Evolutionary conservation across 2,113 vertebrate genomes (phyloP).

Genomic region (Oncorhynchus gorbuscha): DNA sequence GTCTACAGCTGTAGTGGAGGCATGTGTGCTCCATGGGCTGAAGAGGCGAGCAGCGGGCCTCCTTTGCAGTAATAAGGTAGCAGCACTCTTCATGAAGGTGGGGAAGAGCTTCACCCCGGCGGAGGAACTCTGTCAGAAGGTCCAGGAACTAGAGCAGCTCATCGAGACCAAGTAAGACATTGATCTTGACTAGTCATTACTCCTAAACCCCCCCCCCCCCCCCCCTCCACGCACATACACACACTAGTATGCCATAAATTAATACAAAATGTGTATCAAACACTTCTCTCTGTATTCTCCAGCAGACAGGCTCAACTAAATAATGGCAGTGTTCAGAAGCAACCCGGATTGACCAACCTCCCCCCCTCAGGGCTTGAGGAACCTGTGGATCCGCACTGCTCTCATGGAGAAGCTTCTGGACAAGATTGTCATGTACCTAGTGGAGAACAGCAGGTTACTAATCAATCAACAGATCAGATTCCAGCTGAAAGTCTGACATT

Average conservation of each 20-base stretch:
- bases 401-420: slow-evolving; percentile 95
- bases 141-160: slow-evolving; percentile 91
- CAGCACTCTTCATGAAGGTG: slow-evolving; percentile 94
- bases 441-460: slow-evolving; percentile 92
- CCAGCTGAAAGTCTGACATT: neutral
- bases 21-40: slow-evolving; percentile 87
- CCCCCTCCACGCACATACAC: neutral
- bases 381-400: slow-evolving; percentile 96
- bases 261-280: neutral
- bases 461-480: neutral
- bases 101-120: slow-evolving; percentile 87
- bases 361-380: slow-evolving; percentile 89
- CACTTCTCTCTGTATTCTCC: slow-evolving; percentile 26
- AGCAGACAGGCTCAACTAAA: slow-evolving; percentile 85
- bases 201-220: neutral
- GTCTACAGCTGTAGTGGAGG: slow-evolving; percentile 86
- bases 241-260: neutral
- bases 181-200: too few relatives aligned
- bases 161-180: slow-evolving; percentile 85
- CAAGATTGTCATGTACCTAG: slow-evolving; percentile 91
- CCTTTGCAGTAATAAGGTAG: slow-evolving; percentile 95
- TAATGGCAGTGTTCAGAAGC: slow-evolving; percentile 80
- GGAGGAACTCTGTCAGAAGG: slow-evolving; percentile 89
- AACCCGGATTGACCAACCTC: slow-evolving; percentile 80
- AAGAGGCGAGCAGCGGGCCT: slow-evolving; percentile 89